Percentiles rank a stretch among this genome's conserved stretches.
Evolutionary conservation across 2,797 vertebrate genomes (phyloP).

Genomic region (Simalia tracyae): DNA sequence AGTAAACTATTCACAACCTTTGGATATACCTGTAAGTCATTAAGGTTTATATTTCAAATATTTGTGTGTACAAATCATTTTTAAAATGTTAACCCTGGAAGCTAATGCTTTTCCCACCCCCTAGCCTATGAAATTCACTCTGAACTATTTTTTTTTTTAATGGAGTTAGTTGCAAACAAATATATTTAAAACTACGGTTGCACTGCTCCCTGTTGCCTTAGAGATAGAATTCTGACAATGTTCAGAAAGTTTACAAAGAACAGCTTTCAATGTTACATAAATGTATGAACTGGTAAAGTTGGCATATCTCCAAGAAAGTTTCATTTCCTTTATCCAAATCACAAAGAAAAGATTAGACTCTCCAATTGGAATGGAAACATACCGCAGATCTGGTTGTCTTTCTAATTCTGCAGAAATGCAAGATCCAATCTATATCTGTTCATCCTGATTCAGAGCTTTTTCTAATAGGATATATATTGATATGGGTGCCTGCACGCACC

Average conservation of each 20-base stretch:
- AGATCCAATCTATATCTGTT: neutral
- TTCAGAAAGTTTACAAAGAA: conserved; percentile 30
- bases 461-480: neutral
- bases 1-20: conserved; percentile 67
- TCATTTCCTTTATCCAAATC: conserved; percentile 19
- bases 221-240: conserved; percentile 45
- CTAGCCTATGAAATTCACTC: conserved; percentile 65
- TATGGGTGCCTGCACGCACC: neutral
- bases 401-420: conserved; percentile 14
- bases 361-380: conserved; percentile 25
- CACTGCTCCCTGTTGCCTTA: conserved; percentile 50
- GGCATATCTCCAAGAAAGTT: conserved; percentile 2
- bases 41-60: conserved; percentile 73
- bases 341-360: neutral
- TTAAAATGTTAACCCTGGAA: neutral
- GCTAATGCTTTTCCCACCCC: conserved; percentile 51
- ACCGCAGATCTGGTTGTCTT: neutral
- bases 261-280: conserved; percentile 20
- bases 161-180: conserved; percentile 67
- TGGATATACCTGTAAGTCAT: conserved; percentile 83
- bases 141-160: conserved; percentile 67
- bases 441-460: neutral
- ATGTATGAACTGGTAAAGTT: conserved; percentile 29
- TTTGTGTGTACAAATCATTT: conserved; percentile 27
- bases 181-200: conserved; percentile 58